Base-by-base conservation (phyloP, 2,888 invertebrate genomes). In the Dolichopus griseipennis region DNA sequence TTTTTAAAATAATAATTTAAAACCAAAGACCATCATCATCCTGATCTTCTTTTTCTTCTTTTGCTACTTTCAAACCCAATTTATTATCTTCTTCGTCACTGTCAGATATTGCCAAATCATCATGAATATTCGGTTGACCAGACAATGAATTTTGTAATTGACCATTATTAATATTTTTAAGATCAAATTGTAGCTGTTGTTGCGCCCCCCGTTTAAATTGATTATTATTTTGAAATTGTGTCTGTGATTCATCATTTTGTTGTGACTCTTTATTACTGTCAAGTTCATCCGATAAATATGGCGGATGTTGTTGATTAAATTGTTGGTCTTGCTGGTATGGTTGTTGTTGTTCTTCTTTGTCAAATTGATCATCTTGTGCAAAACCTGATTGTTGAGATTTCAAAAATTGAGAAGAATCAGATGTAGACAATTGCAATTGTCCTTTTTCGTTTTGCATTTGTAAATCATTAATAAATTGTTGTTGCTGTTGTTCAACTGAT, bases 41-140 rank as follows among this genome's bases (percentile, higher is more conserved):
- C 64, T 77, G 75, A 20, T 73, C 73, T 52, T 74, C 71, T 8
- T 71, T 72, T 66, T 72, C 68, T 20, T 70, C 69, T 43, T 71
- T 71, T 18, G 64, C 61, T n/a, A 65, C 63, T 41, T 72, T 71
- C 65, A 71, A 67, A 66, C 61, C 69, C 41, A 64, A 67, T 62
- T 67, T 74, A 15, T 77, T 76, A 20, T 79, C 78, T 52, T 80
- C 81, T 70, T 90, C 90, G 66, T 91, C 91, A 69, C 90, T 91
- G 73, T 92, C 91, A 41, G 90, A 90, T 52, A 91, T 89, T 34
- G 88, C 89, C 68, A 91, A 82, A 80, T 91, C 90, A 70, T 88
- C 88, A 73, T 89, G 43, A 61, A 43, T 70, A 67, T 70, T 79
- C 67, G 43, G 73, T 70, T 68, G 72, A 69, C 21, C 69, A 69